A percentile compares a stretch with the other conserved stretches of the same genome.
phyloP scores from a whole-genome alignment of 2,888 invertebrate genomes.

The Drosophila formosana region DNA sequence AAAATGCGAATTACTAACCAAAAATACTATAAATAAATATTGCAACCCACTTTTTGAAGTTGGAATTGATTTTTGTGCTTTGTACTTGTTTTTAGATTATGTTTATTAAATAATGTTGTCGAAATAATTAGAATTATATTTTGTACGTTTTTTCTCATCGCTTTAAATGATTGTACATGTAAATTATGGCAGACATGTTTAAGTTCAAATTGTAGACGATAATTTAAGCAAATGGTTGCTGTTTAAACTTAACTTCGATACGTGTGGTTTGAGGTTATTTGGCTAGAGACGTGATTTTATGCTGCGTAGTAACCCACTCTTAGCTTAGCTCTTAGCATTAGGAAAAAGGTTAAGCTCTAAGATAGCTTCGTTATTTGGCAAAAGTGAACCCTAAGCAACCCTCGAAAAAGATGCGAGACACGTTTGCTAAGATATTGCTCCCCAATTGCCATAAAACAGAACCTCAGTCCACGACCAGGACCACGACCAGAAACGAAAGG shows the following conservation, averaged over 20 bases:
- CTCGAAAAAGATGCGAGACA: conserved; percentile 40
- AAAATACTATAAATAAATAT: conserved; percentile 18
- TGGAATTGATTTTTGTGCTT: neutral
- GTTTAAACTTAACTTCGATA: neutral
- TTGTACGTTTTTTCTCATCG: no score
- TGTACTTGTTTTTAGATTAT: neutral
- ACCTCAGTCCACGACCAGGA: conserved; percentile 21
- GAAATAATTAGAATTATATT: neutral
- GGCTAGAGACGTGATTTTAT: conserved; percentile 15
- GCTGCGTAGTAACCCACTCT: conserved; percentile 3
- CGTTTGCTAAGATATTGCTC: conserved; percentile 63
- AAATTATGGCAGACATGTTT: neutral
- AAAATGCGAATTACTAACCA: conserved; percentile 19
- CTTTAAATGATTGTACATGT: neutral
- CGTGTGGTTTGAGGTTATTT: conserved; percentile 11
- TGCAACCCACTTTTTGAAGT: neutral
- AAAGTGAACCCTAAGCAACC: conserved; percentile 42
- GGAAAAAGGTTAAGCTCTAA: conserved; percentile 16
- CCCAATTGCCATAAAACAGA: conserved; percentile 65
- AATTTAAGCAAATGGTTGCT: conserved; percentile 21
- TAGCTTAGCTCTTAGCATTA: conserved; percentile 1
- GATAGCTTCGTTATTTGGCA: conserved; percentile 11
- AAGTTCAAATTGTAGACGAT: neutral
- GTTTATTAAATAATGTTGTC: neutral
- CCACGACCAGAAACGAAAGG: neutral